Conservation (phyloP, 2,888 invertebrate species). For the Thecophora atra region DNA sequence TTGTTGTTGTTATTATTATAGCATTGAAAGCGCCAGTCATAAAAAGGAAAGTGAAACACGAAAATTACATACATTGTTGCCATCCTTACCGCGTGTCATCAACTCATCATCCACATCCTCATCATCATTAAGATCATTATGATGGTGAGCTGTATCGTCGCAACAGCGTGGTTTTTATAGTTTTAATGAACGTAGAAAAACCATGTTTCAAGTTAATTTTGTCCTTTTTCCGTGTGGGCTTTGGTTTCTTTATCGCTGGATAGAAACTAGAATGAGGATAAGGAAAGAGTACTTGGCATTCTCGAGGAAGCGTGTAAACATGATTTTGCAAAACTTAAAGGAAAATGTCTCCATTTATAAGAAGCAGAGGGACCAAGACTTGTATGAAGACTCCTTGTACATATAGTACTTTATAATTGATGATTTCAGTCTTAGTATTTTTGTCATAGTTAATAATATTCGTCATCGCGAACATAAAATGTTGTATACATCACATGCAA, state of each 20-base stretch:
- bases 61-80: constrained; percentile 23
- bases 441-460: too few relatives aligned
- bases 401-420: too few relatives aligned
- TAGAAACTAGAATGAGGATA: neutral
- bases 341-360: too few relatives aligned
- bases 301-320: constrained; percentile 19
- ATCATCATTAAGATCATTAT: neutral
- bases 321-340: neutral
- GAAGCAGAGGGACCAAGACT: too few relatives aligned
- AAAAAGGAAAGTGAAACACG: constrained; percentile 32
- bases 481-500: too few relatives aligned
- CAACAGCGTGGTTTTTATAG: constrained; percentile 30
- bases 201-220: constrained; percentile 28
- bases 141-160: constrained; percentile 8
- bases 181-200: constrained; percentile 29
- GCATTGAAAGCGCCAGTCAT: constrained; percentile 11
- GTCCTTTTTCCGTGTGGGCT: neutral
- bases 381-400: too few relatives aligned
- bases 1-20: neutral
- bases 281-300: neutral
- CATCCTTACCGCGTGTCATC: constrained; percentile 27
- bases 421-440: too few relatives aligned
- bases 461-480: too few relatives aligned
- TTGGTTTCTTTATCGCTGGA: neutral
- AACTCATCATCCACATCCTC: constrained; percentile 32